Conservation (phyloP, 2,113 vertebrate species). For the Petaurus breviceps region DNA sequence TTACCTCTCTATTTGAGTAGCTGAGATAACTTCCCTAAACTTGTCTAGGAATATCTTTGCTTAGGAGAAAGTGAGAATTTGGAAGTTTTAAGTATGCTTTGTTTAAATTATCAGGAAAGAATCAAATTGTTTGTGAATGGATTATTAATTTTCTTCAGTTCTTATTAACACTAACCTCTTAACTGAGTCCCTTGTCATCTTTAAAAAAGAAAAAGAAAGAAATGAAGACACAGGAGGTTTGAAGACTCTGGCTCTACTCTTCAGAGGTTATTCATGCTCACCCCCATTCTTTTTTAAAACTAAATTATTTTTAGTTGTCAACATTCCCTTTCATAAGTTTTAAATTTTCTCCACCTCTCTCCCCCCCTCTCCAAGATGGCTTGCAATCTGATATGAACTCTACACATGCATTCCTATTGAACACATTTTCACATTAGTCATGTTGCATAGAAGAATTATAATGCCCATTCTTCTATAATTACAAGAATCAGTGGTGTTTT, state of each 20-base stretch:
- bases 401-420: too few relatives aligned
- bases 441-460: too few relatives aligned
- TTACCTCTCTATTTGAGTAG: constrained; percentile 38
- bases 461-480: neutral
- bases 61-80: constrained; percentile 29
- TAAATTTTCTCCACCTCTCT: too few relatives aligned
- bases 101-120: constrained; percentile 16
- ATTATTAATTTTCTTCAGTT: constrained; percentile 17
- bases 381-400: too few relatives aligned
- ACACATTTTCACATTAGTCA: too few relatives aligned
- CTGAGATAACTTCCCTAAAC: constrained; percentile 22
- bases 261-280: neutral
- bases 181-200: neutral
- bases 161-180: constrained; percentile 12
- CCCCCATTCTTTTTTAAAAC: neutral
- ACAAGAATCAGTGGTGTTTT: neutral
- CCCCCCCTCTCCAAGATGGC: too few relatives aligned
- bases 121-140: neutral
- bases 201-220: neutral
- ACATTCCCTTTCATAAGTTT: too few relatives aligned
- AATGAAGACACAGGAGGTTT: neutral
- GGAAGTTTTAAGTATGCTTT: constrained; percentile 52
- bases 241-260: neutral
- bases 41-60: neutral
- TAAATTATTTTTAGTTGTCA: too few relatives aligned